Percentiles rank a stretch among this genome's conserved stretches.
Evolutionary conservation across 2,797 vertebrate genomes (phyloP).

Genomic region (Natrix natrix): DNA sequence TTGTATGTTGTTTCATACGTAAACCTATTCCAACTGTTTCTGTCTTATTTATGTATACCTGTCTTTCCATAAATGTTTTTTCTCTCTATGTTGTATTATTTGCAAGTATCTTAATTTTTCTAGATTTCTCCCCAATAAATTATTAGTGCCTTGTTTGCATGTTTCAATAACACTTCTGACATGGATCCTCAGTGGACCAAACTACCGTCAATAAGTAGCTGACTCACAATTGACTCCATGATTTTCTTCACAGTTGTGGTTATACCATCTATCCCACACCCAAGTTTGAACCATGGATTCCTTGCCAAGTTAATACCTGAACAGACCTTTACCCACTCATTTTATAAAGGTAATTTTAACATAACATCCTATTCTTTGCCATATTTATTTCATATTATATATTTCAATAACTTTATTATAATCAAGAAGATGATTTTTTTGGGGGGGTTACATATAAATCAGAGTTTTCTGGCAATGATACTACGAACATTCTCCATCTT

Average conservation of each 20-base stretch:
- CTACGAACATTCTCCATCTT: constrained; percentile 45
- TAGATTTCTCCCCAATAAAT: constrained; percentile 52
- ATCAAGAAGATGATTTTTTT: constrained; percentile 63
- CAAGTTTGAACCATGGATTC: constrained; percentile 81
- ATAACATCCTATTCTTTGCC: constrained; percentile 67
- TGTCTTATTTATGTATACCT: constrained; percentile 54
- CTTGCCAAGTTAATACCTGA: constrained; percentile 82
- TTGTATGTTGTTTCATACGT: constrained; percentile 21
- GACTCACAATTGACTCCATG: constrained; percentile 72
- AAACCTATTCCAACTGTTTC: constrained; percentile 38
- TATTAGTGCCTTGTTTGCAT: constrained; percentile 63
- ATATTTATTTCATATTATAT: constrained; percentile 65
- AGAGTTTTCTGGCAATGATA: constrained; percentile 45
- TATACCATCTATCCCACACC: constrained; percentile 80
- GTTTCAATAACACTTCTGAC: constrained; percentile 61
- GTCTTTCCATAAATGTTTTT: constrained; percentile 59
- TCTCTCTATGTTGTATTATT: constrained; percentile 44
- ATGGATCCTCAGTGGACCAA: constrained; percentile 64
- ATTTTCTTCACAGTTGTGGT: constrained; percentile 80
- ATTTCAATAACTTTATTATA: constrained; percentile 54
- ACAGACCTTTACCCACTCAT: constrained; percentile 80
- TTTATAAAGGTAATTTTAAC: constrained; percentile 80
- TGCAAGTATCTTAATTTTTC: constrained; percentile 55
- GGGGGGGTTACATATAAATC: constrained; percentile 62
- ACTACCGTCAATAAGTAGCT: constrained; percentile 62